Conservation (phyloP, 2,888 invertebrate species). For the Pogonocherus hispidulus region DNA sequence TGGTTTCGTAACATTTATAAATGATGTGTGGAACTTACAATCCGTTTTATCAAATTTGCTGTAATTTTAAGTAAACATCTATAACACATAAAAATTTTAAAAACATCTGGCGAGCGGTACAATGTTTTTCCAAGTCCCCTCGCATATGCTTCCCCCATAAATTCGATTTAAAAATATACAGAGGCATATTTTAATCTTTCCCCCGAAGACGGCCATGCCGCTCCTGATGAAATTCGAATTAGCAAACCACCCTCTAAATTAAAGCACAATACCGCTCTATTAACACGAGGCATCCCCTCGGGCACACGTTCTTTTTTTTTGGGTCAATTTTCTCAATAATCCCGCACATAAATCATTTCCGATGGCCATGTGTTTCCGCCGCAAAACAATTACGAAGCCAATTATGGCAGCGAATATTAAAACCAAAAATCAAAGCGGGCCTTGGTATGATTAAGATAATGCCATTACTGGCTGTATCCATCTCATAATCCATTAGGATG, state of each 20-base stretch:
- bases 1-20: too few relatives aligned
- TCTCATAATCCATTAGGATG: slow-evolving; percentile 62
- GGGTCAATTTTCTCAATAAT: slow-evolving; percentile 42
- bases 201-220: slow-evolving; percentile 5
- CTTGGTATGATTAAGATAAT: slow-evolving; percentile 65
- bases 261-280: slow-evolving; percentile 34
- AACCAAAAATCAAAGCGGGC: slow-evolving; percentile 65
- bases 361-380: slow-evolving; percentile 53
- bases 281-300: slow-evolving; percentile 29
- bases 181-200: slow-evolving; percentile 19
- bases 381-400: slow-evolving; percentile 65
- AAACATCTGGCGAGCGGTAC: not conserved
- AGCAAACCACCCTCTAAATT: slow-evolving; percentile 31
- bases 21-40: too few relatives aligned
- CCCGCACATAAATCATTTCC: slow-evolving; percentile 54
- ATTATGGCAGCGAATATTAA: slow-evolving; percentile 64
- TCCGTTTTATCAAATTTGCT: too few relatives aligned
- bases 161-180: not conserved
- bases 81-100: too few relatives aligned
- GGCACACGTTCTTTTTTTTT: slow-evolving; percentile 29
- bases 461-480: slow-evolving; percentile 60
- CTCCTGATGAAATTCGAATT: slow-evolving; percentile 34
- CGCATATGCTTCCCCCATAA: too few relatives aligned
- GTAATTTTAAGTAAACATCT: too few relatives aligned
- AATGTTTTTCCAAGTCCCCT: not conserved